Evolutionary conservation across 2,888 invertebrate genomes (phyloP).

Genomic region (Nemotelus nigrinus): DNA sequence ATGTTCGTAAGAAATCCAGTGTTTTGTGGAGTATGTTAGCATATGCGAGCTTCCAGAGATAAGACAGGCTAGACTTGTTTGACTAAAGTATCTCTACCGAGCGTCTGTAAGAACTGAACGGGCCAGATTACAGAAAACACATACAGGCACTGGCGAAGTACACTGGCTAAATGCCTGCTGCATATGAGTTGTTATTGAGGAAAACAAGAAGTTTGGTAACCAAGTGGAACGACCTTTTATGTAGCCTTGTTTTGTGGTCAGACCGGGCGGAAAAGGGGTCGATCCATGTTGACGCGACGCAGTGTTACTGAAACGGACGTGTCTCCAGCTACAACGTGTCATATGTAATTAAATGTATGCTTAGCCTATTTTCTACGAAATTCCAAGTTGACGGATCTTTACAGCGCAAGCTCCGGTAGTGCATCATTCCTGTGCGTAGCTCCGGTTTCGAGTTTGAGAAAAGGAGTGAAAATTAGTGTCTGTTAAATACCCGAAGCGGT

Average conservation of each 20-base stretch:
- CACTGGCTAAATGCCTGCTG: constrained; percentile 10
- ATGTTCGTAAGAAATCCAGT: constrained; percentile 33
- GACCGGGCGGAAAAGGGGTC: constrained; percentile 11
- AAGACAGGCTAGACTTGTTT: constrained; percentile 10
- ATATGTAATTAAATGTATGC: constrained; percentile 14
- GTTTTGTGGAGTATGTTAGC: constrained; percentile 17
- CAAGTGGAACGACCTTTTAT: constrained; percentile 1
- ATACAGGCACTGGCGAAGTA: not conserved
- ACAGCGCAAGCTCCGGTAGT: not conserved
- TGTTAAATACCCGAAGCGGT: too few relatives aligned
- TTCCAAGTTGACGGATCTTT: constrained; percentile 18
- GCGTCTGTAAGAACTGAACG: not conserved
- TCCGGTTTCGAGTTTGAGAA: too few relatives aligned
- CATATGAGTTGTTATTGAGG: constrained; percentile 31
- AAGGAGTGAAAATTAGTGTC: too few relatives aligned
- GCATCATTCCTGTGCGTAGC: not conserved
- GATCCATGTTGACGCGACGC: not conserved
- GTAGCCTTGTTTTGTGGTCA: not conserved
- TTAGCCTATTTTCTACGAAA: constrained; percentile 30
- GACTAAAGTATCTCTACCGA: not conserved
- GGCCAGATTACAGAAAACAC: constrained; percentile 1
- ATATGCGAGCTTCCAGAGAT: constrained; percentile 18
- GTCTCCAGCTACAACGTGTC: constrained; percentile 26
- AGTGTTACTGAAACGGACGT: not conserved
- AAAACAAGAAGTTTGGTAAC: constrained; percentile 14